Evolutionary conservation across 2,113 vertebrate species (phyloP).

Genomic region (Egretta garzetta): DNA sequence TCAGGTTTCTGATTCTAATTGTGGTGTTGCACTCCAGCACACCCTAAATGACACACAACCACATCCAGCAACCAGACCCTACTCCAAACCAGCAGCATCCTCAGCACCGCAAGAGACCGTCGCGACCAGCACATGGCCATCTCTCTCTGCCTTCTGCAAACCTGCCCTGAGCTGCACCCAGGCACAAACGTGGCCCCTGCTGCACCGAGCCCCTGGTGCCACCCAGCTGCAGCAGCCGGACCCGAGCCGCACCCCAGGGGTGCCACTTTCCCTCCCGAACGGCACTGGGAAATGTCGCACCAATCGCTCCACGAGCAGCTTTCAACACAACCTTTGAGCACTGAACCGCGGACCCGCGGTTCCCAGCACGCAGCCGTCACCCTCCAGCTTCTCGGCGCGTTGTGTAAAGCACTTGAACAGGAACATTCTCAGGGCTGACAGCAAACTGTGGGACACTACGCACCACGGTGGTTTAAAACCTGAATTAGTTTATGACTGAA

Average conservation of each 20-base stretch:
- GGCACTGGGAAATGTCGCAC: rapidly evolving
- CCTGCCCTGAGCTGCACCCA: not conserved
- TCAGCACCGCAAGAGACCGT: rapidly evolving
- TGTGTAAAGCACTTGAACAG: not conserved
- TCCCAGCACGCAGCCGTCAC: not conserved
- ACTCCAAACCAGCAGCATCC: not conserved
- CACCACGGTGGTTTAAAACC: not conserved
- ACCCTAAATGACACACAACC: not conserved
- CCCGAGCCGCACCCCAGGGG: rapidly evolving
- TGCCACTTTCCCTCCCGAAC: rapidly evolving
- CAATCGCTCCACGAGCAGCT: rapidly evolving
- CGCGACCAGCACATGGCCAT: rapidly evolving
- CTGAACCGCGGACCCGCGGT: rapidly evolving
- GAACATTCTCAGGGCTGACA: rapidly evolving
- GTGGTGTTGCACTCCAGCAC: not conserved
- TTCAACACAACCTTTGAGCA: not conserved
- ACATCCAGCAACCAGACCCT: not conserved
- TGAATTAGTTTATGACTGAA: not conserved
- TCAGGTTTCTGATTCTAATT: not conserved
- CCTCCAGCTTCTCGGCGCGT: rapidly evolving
- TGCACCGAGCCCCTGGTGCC: not conserved
- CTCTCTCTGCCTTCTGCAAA: not conserved
- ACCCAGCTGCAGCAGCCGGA: rapidly evolving
- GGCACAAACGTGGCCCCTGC: rapidly evolving
- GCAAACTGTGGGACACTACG: not conserved